Percentiles rank a stretch among this genome's conserved stretches.
These are phyloP conservation scores for Astur gentilis DNA, from an alignment of 2,113 vertebrate genomes.

Conservation along the genomic window DNA sequence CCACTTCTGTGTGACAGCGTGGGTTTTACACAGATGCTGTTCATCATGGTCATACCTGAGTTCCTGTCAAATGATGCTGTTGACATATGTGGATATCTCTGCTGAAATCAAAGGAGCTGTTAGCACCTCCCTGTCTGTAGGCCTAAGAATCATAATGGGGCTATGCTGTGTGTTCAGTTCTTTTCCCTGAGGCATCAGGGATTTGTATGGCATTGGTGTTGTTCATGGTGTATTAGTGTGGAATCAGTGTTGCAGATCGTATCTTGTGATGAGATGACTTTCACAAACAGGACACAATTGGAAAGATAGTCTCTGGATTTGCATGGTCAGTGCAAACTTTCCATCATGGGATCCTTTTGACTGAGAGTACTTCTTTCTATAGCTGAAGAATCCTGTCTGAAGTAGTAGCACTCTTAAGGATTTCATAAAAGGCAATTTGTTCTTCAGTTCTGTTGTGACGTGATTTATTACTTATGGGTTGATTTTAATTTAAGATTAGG, in stretches of 20 bases:
- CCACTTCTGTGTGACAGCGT: rapidly evolving
- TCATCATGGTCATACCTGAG: background rate
- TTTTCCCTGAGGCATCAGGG: background rate
- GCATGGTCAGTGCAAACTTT: background rate
- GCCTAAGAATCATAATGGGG: background rate
- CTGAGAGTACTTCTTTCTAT: background rate
- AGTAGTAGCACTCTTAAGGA: background rate
- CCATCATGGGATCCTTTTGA: background rate
- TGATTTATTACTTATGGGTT: background rate
- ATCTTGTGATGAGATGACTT: background rate
- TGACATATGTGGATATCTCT: rapidly evolving
- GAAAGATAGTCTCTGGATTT: background rate
- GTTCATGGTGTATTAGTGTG: background rate
- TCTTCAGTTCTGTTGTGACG: background rate
- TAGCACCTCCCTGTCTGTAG: background rate
- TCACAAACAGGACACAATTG: background rate
- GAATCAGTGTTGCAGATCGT: background rate
- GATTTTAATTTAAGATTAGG: background rate
- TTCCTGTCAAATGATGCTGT: background rate
- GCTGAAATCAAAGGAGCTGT: background rate
- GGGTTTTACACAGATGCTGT: background rate
- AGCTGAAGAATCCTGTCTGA: background rate
- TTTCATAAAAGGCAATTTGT: background rate
- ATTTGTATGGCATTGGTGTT: background rate
- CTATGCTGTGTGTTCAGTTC: rapidly evolving